phyloP scores from a whole-genome alignment of 2,113 vertebrate genomes.

The Rhea pennata region DNA sequence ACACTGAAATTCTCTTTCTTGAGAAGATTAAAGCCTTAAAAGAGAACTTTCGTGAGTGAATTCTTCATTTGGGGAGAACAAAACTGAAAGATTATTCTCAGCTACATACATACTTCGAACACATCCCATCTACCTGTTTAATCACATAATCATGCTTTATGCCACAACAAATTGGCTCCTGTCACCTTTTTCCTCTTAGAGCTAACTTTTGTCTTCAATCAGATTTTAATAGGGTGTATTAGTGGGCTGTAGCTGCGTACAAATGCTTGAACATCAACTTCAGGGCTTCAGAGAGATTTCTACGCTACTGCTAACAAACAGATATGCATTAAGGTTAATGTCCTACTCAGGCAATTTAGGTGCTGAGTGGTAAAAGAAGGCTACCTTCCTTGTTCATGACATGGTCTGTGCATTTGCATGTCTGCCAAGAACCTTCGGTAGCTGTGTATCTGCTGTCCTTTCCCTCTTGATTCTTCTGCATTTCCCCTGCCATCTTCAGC shows the following conservation, averaged over 20 bases:
- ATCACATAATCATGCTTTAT: background rate
- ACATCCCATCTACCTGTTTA: background rate
- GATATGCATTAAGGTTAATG: background rate
- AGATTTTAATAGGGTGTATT: background rate
- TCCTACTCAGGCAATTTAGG: background rate
- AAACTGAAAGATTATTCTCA: background rate
- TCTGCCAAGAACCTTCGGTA: background rate
- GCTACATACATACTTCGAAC: background rate
- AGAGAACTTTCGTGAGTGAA: background rate
- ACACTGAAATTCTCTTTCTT: background rate
- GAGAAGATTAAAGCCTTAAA: background rate
- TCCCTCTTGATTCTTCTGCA: background rate
- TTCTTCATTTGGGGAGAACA: background rate
- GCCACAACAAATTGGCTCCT: background rate
- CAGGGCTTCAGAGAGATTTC: background rate
- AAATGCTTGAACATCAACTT: background rate
- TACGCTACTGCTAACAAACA: background rate
- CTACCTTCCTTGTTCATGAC: background rate
- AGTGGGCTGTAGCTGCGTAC: background rate
- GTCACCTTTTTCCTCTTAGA: background rate
- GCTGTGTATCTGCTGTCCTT: background rate
- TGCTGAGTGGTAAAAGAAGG: background rate
- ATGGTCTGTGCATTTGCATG: background rate
- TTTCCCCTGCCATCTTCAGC: conserved; percentile 1
- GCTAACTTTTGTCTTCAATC: background rate